A percentile compares a stretch with the other conserved stretches of the same genome.
Evolutionary conservation across 2,888 invertebrate genomes (phyloP).

Genomic region (Cryptocephalus moraei): DNA sequence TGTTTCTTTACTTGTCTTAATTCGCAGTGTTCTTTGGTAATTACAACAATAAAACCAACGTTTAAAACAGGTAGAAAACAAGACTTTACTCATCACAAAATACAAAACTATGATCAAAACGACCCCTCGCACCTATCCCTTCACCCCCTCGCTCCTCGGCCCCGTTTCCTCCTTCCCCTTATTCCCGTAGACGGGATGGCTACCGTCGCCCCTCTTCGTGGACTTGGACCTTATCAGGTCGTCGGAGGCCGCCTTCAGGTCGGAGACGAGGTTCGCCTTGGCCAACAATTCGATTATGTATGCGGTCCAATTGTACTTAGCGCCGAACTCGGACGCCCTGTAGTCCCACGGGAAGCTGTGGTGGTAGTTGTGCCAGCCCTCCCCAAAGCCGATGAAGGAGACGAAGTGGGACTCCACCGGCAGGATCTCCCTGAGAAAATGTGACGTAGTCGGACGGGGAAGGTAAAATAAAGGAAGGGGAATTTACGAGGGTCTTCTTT

Average conservation of each 20-base stretch:
- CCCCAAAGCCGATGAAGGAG: constrained; percentile 48
- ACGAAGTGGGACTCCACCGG: constrained; percentile 57
- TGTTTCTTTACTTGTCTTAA: too few relatives aligned
- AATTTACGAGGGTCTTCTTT: too few relatives aligned
- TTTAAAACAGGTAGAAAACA: constrained; percentile 5
- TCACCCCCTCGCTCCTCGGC: too few relatives aligned
- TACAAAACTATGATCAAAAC: too few relatives aligned
- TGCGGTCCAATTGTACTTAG: constrained; percentile 47
- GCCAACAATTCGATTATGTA: constrained; percentile 51
- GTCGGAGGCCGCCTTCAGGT: constrained; percentile 43
- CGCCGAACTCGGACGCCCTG: constrained; percentile 44
- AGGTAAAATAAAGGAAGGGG: too few relatives aligned
- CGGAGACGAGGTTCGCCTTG: constrained; percentile 50
- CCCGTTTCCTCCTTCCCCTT: too few relatives aligned
- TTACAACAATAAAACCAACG: too few relatives aligned
- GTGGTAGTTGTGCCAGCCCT: constrained; percentile 73
- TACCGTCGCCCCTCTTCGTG: constrained; percentile 54
- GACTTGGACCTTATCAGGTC: constrained; percentile 47
- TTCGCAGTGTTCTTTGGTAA: too few relatives aligned
- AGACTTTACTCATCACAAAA: background rate
- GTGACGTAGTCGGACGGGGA: too few relatives aligned
- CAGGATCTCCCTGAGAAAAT: constrained; percentile 43
- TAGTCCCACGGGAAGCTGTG: constrained; percentile 64
- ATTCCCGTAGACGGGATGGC: constrained; percentile 9
- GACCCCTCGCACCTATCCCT: too few relatives aligned